These are phyloP conservation scores for Sialis lutaria DNA, from an alignment of 2,888 invertebrate genomes.

Conservation along the genomic window DNA sequence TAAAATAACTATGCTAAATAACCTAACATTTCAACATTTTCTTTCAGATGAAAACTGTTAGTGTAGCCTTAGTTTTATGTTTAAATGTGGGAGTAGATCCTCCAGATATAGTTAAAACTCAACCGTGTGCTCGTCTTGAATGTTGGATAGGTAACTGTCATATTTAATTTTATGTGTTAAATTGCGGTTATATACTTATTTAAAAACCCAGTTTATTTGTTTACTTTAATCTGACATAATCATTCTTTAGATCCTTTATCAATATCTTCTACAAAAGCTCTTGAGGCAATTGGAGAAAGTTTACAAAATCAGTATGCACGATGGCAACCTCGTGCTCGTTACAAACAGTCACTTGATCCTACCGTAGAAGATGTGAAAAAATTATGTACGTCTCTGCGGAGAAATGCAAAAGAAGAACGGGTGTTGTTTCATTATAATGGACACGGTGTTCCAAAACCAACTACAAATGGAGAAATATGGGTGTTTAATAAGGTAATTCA, in stretches of 20 bases:
- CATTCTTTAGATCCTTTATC: slow-evolving; percentile 57
- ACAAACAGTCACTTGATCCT: slow-evolving; percentile 93
- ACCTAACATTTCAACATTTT: slow-evolving; percentile 6
- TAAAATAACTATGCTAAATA: slow-evolving; percentile 5
- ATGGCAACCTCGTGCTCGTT: slow-evolving; percentile 96
- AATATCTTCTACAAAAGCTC: slow-evolving; percentile 76
- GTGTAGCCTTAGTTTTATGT: slow-evolving; percentile 93
- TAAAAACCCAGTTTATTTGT: background rate
- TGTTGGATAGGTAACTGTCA: slow-evolving; percentile 80
- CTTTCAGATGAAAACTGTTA: slow-evolving; percentile 95
- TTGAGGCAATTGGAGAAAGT: slow-evolving; percentile 79
- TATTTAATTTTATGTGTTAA: slow-evolving; percentile 1
- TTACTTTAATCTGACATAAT: background rate
- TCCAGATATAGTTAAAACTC: slow-evolving; percentile 92
- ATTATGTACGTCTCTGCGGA: slow-evolving; percentile 78
- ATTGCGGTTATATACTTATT: slow-evolving; percentile 1
- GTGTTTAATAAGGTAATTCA: slow-evolving; percentile 81
- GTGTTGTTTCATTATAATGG: slow-evolving; percentile 99
- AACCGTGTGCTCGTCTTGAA: slow-evolving; percentile 87
- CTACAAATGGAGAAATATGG: slow-evolving; percentile 97
- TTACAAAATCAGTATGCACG: slow-evolving; percentile 94
- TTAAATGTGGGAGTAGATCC: slow-evolving; percentile 99
- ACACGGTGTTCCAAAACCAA: slow-evolving; percentile 96
- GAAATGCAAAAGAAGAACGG: slow-evolving; percentile 96
- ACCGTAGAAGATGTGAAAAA: slow-evolving; percentile 97